phyloP scores from a whole-genome alignment of 2,113 vertebrate genomes.

The Centrocercus urophasianus region DNA sequence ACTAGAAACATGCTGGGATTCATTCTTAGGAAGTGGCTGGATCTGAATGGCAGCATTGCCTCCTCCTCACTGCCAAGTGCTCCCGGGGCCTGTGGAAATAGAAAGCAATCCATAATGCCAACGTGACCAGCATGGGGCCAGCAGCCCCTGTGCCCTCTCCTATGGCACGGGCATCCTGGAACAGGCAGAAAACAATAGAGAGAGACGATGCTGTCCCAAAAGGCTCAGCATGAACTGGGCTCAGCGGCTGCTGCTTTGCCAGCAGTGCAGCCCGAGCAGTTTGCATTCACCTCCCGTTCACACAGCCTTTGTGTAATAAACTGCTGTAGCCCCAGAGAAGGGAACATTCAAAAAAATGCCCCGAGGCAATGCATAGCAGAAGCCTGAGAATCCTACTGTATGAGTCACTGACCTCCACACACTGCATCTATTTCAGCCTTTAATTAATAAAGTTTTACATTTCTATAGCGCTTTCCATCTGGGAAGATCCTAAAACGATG shows the following conservation, averaged over 20 bases:
- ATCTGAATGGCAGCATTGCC: neutral
- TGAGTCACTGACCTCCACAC: constrained; percentile 69
- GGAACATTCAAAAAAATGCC: constrained; percentile 22
- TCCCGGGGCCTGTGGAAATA: neutral
- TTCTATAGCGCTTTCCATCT: constrained; percentile 48
- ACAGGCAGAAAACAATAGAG: neutral
- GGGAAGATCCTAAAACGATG: constrained; percentile 23
- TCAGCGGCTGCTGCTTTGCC: neutral
- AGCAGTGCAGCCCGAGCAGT: neutral
- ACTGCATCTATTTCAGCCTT: constrained; percentile 42
- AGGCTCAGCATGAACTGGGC: neutral
- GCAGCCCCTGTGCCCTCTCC: neutral
- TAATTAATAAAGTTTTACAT: constrained; percentile 62
- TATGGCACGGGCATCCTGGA: neutral
- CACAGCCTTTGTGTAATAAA: constrained; percentile 55
- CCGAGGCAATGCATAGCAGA: constrained; percentile 47
- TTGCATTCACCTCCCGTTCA: constrained; percentile 48
- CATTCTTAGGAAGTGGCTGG: neutral
- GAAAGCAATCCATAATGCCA: neutral
- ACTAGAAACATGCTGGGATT: accelerated
- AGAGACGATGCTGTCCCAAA: neutral
- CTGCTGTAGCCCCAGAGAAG: constrained; percentile 51
- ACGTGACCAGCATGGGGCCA: accelerated
- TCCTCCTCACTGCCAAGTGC: neutral
- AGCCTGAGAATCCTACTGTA: constrained; percentile 49